phyloP scores from a whole-genome alignment of 64 coral and sea anemone genomes.

The Montipora cactus region DNA sequence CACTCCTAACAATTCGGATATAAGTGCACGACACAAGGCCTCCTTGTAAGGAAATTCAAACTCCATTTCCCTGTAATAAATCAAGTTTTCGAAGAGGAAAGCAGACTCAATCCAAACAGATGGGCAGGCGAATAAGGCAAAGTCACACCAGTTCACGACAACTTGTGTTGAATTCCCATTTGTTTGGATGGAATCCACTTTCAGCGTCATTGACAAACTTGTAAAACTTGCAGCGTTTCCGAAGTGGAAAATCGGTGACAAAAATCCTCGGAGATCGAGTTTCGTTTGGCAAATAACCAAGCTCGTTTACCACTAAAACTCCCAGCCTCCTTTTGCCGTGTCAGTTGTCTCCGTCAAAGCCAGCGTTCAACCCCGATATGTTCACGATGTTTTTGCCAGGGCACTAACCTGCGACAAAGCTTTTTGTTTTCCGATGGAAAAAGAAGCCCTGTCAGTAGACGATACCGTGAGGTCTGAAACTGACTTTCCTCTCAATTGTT shows the following conservation, averaged over 20 bases:
- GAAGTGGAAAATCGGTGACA: background rate
- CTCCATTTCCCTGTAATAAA: background rate
- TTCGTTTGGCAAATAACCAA: slow-evolving; percentile 24
- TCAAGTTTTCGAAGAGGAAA: slow-evolving; percentile 9
- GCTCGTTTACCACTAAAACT: slow-evolving; percentile 40
- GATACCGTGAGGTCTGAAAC: slow-evolving; percentile 80
- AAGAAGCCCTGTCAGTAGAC: slow-evolving; percentile 82
- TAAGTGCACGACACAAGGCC: background rate
- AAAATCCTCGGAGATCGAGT: slow-evolving; percentile 12
- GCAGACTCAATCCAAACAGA: slow-evolving; percentile 33
- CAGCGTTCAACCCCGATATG: slow-evolving; percentile 17
- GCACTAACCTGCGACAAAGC: slow-evolving; percentile 98
- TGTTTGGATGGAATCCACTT: slow-evolving; percentile 54
- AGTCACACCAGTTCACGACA: background rate
- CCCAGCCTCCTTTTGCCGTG: background rate
- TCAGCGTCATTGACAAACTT: background rate
- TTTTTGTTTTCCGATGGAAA: slow-evolving; percentile 77
- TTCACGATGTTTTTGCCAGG: slow-evolving; percentile 42
- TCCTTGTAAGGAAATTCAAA: background rate
- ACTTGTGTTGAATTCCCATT: slow-evolving; percentile 25
- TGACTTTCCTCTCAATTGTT: slow-evolving; percentile 85
- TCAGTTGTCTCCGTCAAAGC: slow-evolving; percentile 7
- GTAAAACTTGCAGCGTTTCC: slow-evolving; percentile 25
- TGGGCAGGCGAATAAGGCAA: background rate
- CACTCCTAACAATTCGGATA: background rate